phyloP scores from a whole-genome alignment of 64 coral and sea anemone species.

The Montipora efflorescens region DNA sequence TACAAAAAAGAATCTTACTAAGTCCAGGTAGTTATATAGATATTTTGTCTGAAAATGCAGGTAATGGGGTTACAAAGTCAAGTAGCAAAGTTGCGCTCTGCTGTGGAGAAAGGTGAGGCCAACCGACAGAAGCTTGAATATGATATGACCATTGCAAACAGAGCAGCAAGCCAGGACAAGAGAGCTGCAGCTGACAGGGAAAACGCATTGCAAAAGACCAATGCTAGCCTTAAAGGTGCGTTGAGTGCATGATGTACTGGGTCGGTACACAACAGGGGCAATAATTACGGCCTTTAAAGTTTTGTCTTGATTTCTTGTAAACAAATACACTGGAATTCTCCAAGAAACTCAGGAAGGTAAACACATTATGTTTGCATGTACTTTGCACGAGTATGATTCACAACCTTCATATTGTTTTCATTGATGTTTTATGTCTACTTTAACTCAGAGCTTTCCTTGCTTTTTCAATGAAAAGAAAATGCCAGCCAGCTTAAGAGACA shows the following conservation, averaged over 20 bases:
- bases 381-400: no score
- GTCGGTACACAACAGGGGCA: neutral
- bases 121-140: slow-evolving; percentile 97
- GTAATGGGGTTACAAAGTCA: slow-evolving; percentile 84
- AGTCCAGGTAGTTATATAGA: neutral
- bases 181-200: slow-evolving; percentile 82
- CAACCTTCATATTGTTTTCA: no score
- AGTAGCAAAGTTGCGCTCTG: slow-evolving; percentile 80
- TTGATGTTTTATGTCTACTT: no score
- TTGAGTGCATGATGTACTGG: neutral
- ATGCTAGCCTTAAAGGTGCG: slow-evolving; percentile 66
- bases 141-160: slow-evolving; percentile 86
- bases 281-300: no score
- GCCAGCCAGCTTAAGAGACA: slow-evolving; percentile 72
- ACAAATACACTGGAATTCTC: no score
- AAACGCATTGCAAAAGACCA: slow-evolving; percentile 59
- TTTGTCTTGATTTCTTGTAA: no score
- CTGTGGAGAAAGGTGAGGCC: slow-evolving; percentile 91
- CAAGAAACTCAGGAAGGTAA: no score
- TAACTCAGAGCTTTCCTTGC: no score
- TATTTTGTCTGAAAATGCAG: slow-evolving; percentile 6
- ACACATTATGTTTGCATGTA: no score
- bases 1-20: no score
- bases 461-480: slow-evolving; percentile 19
- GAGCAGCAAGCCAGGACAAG: slow-evolving; percentile 89